Base-by-base conservation (phyloP, 2,113 vertebrate genomes). In the Semnornis frantzii region DNA sequence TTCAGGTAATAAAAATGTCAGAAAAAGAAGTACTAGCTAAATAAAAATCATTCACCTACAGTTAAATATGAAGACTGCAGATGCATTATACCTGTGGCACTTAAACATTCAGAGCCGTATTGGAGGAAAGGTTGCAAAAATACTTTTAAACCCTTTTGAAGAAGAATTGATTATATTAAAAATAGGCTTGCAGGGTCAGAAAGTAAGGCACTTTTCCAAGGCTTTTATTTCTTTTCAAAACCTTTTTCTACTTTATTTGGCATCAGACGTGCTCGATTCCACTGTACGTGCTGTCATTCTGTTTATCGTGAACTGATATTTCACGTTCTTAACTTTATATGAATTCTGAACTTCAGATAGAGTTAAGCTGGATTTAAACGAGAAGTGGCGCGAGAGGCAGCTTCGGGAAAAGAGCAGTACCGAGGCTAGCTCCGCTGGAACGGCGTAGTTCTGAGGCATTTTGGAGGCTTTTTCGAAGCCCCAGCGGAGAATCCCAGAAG, bases 1-100 rank as follows among this genome's bases (percentile, higher is more conserved):
- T 83, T 87, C 72, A 94, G 85, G 76, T 89, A 96, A 95, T 79
- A 94, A 33, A 83, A 95, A 92, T 92, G 93, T 94, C 87, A 90
- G 62, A 79, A 96, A 89, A 92, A 96, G 82, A 85, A 80, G 76
- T 80, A 79, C 48, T 93, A 79, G 46, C 54, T 87, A 74, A 93
- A 89, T 85, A 94, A 96, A 89, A 92, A 89, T 28, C 57, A 81
- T 58, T 74, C 58, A 82, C 72, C 85, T 77, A 63, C 20, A 64
- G 71, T 85, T 93, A 93, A 96, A 84, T 80, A 82, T 73, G 74
- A 71, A 74, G 33, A 34, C 15, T 83, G 69, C 64, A 86, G 91
- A 76, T 74, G 50, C 44, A 59, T 87, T 92, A 55, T 72, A 59
- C 68, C 44, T 82, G 50, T 72, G 92, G 48, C 76, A 65, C 69